These are phyloP conservation scores for Cosmopolites sordidus DNA, from an alignment of 2,888 invertebrate species.

Conservation along the genomic window DNA sequence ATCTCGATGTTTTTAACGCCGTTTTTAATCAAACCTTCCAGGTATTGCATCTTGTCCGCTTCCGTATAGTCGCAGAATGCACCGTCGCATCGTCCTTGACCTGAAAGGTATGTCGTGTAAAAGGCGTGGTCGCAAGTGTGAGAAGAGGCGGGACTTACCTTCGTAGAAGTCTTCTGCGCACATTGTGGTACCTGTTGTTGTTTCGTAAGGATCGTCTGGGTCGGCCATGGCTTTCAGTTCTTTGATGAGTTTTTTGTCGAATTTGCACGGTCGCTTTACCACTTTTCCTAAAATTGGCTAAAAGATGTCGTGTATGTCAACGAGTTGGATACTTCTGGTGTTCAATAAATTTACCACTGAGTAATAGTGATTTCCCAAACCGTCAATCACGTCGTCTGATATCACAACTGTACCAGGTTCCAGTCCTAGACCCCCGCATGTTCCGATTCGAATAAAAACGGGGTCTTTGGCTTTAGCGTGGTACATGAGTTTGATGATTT, in stretches of 20 bases:
- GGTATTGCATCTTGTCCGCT: constrained; percentile 84
- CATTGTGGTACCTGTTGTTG: constrained; percentile 87
- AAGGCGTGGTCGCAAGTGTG: too few relatives aligned
- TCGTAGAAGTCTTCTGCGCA: constrained; percentile 98
- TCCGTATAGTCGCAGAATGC: constrained; percentile 94
- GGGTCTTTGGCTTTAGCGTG: constrained; percentile 86
- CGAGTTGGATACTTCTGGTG: background rate
- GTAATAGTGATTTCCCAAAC: constrained; percentile 72
- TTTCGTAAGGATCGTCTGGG: constrained; percentile 79
- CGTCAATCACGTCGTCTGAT: constrained; percentile 88
- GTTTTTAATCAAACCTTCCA: constrained; percentile 66
- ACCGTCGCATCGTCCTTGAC: constrained; percentile 92
- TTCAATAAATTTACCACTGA: constrained; percentile 76
- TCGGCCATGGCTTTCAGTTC: constrained; percentile 74
- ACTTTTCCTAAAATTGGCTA: constrained; percentile 83
- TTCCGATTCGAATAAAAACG: constrained; percentile 88
- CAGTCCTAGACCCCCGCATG: constrained; percentile 89
- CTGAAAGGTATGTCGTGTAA: constrained; percentile 47
- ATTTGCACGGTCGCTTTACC: constrained; percentile 73
- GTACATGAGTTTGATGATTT: constrained; percentile 93
- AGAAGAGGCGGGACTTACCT: constrained; percentile 53
- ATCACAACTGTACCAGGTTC: constrained; percentile 93
- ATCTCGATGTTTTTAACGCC: constrained; percentile 96
- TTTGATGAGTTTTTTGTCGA: constrained; percentile 75
- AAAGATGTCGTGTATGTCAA: too few relatives aligned